These are phyloP conservation scores for Psittacara wagleri DNA, from an alignment of 2,113 vertebrate species.

Conservation along the genomic window DNA sequence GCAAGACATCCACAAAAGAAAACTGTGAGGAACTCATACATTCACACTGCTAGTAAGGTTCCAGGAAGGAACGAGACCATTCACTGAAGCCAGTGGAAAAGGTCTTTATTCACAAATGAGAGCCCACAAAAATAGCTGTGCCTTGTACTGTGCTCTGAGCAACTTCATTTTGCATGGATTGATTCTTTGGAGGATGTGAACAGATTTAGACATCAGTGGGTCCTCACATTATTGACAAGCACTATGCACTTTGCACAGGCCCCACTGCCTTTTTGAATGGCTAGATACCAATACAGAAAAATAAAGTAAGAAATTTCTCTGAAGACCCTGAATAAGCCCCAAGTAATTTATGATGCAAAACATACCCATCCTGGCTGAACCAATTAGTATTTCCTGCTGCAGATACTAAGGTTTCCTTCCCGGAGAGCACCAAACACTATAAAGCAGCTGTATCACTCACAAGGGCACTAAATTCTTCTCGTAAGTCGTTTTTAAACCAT, in stretches of 20 bases:
- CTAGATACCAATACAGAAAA: neutral
- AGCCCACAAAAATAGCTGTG: neutral
- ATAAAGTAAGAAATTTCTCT: neutral
- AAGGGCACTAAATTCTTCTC: neutral
- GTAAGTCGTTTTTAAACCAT: neutral
- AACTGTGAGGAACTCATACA: accelerated
- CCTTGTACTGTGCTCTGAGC: neutral
- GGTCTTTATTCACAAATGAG: neutral
- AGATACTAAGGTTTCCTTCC: neutral
- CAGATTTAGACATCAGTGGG: accelerated
- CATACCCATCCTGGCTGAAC: neutral
- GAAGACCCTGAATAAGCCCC: neutral
- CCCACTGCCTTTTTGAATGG: neutral
- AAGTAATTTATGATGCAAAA: neutral
- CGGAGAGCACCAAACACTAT: neutral
- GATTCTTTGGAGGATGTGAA: neutral
- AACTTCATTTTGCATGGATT: neutral
- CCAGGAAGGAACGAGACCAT: neutral
- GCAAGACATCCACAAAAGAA: neutral
- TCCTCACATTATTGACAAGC: neutral
- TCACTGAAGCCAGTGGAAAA: neutral
- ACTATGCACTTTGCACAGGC: no score
- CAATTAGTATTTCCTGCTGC: neutral
- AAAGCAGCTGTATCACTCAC: neutral
- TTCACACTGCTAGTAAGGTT: neutral